Base-by-base conservation (phyloP, 2,888 invertebrate species). In the Petrolisthes cinctipes region DNA sequence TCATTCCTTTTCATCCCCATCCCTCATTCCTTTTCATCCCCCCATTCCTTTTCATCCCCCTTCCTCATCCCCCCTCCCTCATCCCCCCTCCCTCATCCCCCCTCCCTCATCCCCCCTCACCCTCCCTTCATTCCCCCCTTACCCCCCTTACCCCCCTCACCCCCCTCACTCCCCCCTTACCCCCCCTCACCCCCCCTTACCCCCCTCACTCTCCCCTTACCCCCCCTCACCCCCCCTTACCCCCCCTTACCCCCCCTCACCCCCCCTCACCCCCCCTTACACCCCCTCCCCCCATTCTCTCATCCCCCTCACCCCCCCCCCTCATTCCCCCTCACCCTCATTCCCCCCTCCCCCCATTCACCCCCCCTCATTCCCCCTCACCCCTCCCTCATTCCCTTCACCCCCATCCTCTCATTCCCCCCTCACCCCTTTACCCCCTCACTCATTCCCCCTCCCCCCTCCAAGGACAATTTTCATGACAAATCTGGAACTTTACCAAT, bases 361-460 rank as follows among this genome's bases (percentile, higher is more conserved):
- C 14, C 71, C 20, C 71, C 71, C 20, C 71, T 20, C 20, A 17
- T 14, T 71, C 71, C 71, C 20, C 71, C 17, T 71, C 71, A 5
- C 14, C 17, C 17, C 14, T 20, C 17, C 14, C 17, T 14, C 14
- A 17, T 14, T 14, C 17, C 17, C 14, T 20, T 14, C 14, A 5
- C 17, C 14, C 71, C 20, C 71, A 5, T 71, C 71, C 71, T 71
- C 71, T 14, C 20, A 17, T 20, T 71, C 71, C 71, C 20, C 71
- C 71, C 20, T 20, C 71, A n/a, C 71, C 71, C 20, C 71, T 20
- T 71, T 20, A 17, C 23, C 71, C 5, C 23, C 71, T 23, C 23
- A n/a, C 71, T 71, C 71, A 17, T 71, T 20, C 71, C 20, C 71
- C 71, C 23, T 23, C 71, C 71, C 71, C 23, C 71, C 71, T 71